Conservation (phyloP, 2,888 invertebrate species). For the Parascotia fuliginaria region DNA sequence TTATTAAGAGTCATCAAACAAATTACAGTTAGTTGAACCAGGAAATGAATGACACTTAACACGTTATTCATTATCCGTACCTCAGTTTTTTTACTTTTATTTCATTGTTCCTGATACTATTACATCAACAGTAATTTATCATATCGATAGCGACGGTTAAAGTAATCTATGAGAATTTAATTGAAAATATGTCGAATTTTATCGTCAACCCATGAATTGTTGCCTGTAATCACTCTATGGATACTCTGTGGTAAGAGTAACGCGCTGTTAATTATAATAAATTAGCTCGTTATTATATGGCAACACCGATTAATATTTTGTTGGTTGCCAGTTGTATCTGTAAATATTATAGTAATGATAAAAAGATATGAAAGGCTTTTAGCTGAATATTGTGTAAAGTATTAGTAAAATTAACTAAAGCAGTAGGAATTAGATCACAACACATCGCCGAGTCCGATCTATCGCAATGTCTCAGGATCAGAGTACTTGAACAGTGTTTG, state of each 20-base stretch:
- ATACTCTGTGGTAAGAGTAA: slow-evolving; percentile 7
- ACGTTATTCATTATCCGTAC: not conserved
- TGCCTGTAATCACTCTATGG: slow-evolving; percentile 6
- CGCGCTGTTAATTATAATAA: not conserved
- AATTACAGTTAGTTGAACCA: not conserved
- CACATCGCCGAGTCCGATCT: too few species aligned
- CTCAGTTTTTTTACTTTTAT: not conserved
- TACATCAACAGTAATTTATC: slow-evolving; percentile 28
- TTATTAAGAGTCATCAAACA: too few species aligned
- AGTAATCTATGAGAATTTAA: slow-evolving; percentile 21
- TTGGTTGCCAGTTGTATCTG: too few species aligned
- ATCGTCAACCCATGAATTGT: slow-evolving; percentile 27
- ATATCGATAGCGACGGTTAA: slow-evolving; percentile 23
- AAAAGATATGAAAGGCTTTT: too few species aligned
- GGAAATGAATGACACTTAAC: not conserved
- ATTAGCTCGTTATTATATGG: not conserved
- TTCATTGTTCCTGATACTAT: slow-evolving; percentile 4
- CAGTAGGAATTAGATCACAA: too few species aligned
- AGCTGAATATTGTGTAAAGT: too few species aligned
- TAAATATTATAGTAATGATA: too few species aligned
- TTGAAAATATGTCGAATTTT: slow-evolving; percentile 30
- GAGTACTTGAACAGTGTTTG: too few species aligned
- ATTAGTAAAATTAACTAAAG: too few species aligned
- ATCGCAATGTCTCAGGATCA: too few species aligned
- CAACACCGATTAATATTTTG: too few species aligned